phyloP scores from a whole-genome alignment of 2,888 invertebrate species.

The Alviniconcha strummeri region DNA sequence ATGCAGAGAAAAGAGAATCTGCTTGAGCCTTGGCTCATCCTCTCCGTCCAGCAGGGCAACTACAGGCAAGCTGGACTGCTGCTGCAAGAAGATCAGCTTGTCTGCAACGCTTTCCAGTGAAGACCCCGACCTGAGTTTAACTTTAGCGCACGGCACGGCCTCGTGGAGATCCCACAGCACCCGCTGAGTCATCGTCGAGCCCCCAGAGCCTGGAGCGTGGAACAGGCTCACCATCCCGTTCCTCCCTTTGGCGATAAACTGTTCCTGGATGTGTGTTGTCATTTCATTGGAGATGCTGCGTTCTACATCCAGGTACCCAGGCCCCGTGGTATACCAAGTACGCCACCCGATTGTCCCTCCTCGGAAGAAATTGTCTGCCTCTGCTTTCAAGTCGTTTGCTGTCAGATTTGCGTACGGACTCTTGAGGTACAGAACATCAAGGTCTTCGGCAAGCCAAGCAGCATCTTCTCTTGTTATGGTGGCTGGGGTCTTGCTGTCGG shows the following conservation, averaged over 20 bases:
- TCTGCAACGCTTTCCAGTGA: slow-evolving; percentile 37
- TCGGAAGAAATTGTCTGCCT: slow-evolving; percentile 48
- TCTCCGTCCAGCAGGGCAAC: slow-evolving; percentile 51
- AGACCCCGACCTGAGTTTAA: slow-evolving; percentile 41
- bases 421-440: slow-evolving; percentile 46
- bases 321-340: slow-evolving; percentile 44
- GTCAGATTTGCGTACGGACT: slow-evolving; percentile 28
- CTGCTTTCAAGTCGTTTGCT: slow-evolving; percentile 39
- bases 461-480: slow-evolving; percentile 39
- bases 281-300: slow-evolving; percentile 40
- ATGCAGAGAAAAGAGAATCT: slow-evolving; percentile 36
- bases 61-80: slow-evolving; percentile 46
- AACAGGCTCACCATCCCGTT: slow-evolving; percentile 44
- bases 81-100: slow-evolving; percentile 41
- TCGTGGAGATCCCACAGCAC: slow-evolving; percentile 49
- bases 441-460: slow-evolving; percentile 45
- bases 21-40: slow-evolving; percentile 46
- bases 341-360: slow-evolving; percentile 53
- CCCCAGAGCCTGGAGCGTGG: slow-evolving; percentile 53
- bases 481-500: slow-evolving; percentile 11
- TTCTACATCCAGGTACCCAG: slow-evolving; percentile 47
- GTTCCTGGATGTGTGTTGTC: slow-evolving; percentile 24
- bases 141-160: slow-evolving; percentile 48
- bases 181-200: slow-evolving; percentile 52
- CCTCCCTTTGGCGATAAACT: slow-evolving; percentile 35